Percentiles rank a stretch among this genome's conserved stretches.
Conservation (phyloP, 2,888 invertebrate species). For the Crossocerus cetratus region DNA sequence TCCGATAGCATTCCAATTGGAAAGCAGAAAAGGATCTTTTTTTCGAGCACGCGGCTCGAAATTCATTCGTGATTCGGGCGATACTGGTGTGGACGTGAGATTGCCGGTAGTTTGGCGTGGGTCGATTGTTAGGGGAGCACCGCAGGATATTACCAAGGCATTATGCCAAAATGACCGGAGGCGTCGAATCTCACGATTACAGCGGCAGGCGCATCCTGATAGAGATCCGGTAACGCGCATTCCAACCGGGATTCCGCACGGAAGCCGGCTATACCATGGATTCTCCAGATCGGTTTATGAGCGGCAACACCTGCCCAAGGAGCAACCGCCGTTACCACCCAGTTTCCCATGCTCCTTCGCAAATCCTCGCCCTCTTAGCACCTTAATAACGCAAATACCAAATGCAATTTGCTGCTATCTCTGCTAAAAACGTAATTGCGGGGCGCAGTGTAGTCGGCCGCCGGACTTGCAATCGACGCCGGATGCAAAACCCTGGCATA, state of each 20-base stretch:
- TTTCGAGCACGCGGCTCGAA: neutral
- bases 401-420: neutral
- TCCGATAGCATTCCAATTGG: neutral
- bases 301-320: neutral
- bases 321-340: neutral
- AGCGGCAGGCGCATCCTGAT: constrained; percentile 3
- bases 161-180: constrained; percentile 25
- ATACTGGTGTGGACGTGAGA: constrained; percentile 15
- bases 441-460: too few relatives aligned
- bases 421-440: neutral
- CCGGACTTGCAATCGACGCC: too few relatives aligned
- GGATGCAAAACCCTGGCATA: too few relatives aligned
- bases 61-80: neutral
- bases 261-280: neutral
- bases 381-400: neutral
- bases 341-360: neutral
- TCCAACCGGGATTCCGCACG: neutral
- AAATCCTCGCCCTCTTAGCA: neutral
- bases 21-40: neutral
- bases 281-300: constrained; percentile 4
- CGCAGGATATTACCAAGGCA: constrained; percentile 12
- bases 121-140: neutral
- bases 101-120: constrained; percentile 19
- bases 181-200: constrained; percentile 25
- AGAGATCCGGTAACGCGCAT: constrained; percentile 17